Conservation (phyloP, 2,888 invertebrate genomes). For the Vannuccia rotundouncinata region DNA sequence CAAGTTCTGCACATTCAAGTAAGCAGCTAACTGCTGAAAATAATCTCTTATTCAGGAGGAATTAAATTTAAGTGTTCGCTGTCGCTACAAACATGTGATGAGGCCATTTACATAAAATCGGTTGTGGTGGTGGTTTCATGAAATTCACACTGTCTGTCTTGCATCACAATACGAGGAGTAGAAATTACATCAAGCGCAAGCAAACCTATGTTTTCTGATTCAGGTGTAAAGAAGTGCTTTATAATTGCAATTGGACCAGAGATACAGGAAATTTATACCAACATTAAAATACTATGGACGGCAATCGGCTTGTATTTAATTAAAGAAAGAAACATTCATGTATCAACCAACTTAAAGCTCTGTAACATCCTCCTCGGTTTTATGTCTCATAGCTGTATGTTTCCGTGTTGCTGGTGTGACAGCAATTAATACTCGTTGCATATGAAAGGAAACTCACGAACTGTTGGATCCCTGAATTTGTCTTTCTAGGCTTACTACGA, state of each 20-base stretch:
- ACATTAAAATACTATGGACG: constrained; percentile 23
- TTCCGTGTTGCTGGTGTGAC: constrained; percentile 29
- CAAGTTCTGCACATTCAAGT: too few relatives aligned
- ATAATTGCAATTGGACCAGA: constrained; percentile 31
- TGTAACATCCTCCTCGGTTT: constrained; percentile 25
- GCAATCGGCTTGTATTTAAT: not conserved
- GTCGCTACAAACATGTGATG: too few relatives aligned
- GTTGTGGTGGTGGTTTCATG: too few relatives aligned
- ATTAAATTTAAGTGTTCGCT: too few relatives aligned
- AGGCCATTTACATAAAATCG: too few relatives aligned
- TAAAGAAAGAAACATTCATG: constrained; percentile 1
- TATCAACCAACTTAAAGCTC: constrained; percentile 14
- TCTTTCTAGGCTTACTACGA: constrained; percentile 24
- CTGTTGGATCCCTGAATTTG: constrained; percentile 18
- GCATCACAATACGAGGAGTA: not conserved
- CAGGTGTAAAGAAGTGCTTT: constrained; percentile 20
- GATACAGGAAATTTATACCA: constrained; percentile 25
- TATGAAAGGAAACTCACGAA: constrained; percentile 15
- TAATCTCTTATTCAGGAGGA: too few relatives aligned
- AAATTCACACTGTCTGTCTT: too few relatives aligned
- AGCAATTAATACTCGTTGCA: constrained; percentile 11
- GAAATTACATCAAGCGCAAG: not conserved
- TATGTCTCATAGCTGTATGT: constrained; percentile 28
- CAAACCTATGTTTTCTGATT: not conserved
- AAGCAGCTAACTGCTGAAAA: too few relatives aligned